These are phyloP conservation scores for Tamias sibiricus DNA, from an alignment of 2,113 vertebrate genomes.

Conservation along the genomic window DNA sequence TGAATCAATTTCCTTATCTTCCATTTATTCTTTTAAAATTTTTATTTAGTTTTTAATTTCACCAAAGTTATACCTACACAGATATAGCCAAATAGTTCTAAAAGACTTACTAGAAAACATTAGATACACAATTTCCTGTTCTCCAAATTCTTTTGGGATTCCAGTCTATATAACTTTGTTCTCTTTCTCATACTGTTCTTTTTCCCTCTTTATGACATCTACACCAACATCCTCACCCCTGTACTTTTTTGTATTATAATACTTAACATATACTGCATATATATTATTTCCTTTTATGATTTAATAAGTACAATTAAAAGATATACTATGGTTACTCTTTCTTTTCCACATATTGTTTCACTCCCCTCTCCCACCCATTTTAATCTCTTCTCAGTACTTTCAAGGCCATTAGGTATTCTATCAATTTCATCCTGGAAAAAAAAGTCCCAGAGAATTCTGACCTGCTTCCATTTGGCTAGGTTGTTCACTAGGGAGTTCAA, in stretches of 20 bases:
- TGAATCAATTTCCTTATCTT: neutral
- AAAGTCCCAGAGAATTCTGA: neutral
- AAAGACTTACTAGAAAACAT: neutral
- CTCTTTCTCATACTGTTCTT: neutral
- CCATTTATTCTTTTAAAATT: neutral
- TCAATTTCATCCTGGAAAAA: neutral
- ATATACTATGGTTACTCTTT: neutral
- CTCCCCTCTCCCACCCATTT: neutral
- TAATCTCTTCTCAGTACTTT: neutral
- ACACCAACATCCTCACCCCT: neutral
- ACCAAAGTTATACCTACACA: neutral
- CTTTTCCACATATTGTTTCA: neutral
- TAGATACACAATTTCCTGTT: neutral
- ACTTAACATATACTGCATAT: neutral
- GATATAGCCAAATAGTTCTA: neutral
- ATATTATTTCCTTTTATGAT: neutral
- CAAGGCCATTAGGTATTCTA: neutral
- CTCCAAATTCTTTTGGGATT: neutral
- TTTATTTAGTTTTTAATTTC: neutral
- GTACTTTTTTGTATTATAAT: neutral
- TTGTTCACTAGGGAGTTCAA: neutral
- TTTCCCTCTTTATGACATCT: neutral
- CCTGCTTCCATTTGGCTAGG: neutral
- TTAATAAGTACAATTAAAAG: neutral
- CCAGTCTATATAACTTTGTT: neutral